Base-by-base conservation (phyloP, 2,888 invertebrate genomes). In the Teleiodes luculella region DNA sequence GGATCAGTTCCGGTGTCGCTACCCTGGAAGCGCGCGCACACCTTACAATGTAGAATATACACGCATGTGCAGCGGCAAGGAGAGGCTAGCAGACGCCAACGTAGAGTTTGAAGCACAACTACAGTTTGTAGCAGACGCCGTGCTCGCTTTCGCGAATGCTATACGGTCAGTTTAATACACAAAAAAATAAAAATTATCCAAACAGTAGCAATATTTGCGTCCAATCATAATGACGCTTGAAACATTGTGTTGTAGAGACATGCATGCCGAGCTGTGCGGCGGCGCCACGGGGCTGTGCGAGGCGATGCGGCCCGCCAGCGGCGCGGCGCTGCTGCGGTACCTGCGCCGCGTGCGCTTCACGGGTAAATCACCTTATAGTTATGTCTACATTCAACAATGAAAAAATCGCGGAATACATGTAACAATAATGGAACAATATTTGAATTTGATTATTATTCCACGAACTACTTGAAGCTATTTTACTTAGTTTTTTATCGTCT, bases 61-160 rank as follows among this genome's bases (percentile, higher is more conserved):
- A 16, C 90, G 84, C 20, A 74, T 85, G 10, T 98, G 98, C 78
- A 94, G 95, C 0, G 95, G 95, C n/a, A 88, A 91, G 49, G 97
- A 97, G 78, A 90, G 91, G 8, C 92, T 97, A 20, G 93, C 94
- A 0, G 90, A 92, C 31, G 92, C 94, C 48, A 94, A 95, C 71
- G 95, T 95, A 0, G 94, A 94, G 61, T 96, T 96, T 72, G 98
- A 98, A 80, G 96, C 95, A 67, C 98, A 98, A 80, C 90, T 98
- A 58, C 98, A 98, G 86, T 98, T 98, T 80, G 98, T 98, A 37
- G 95, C 96, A 36, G 98, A 98, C 79, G 97, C 98, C 7, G 97
- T 98, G 0, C 92, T 97, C 92, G 97, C 97, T 0, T 97, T 98
- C 80, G 97, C 95, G 0, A 93, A 96, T 69, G 98, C 98, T 18